Conservation (phyloP, 2,888 invertebrate species). For the Branchellion lobata region DNA sequence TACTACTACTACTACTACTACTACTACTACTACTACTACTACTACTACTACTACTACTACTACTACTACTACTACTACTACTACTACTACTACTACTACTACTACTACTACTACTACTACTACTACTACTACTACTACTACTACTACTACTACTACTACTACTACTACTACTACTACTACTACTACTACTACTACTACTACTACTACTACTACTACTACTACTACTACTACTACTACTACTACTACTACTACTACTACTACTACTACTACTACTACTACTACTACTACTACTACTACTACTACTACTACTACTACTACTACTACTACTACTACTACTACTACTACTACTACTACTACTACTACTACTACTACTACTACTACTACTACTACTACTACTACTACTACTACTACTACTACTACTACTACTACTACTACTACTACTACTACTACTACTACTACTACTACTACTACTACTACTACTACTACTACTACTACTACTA, state of each 20-base stretch:
- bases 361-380: slow-evolving; percentile 21
- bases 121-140: slow-evolving; percentile 21
- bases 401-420: slow-evolving; percentile 35
- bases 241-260: slow-evolving; percentile 21
- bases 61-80: slow-evolving; percentile 21
- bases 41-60: slow-evolving; percentile 22
- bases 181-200: slow-evolving; percentile 21
- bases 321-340: slow-evolving; percentile 22
- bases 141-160: slow-evolving; percentile 22
- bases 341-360: slow-evolving; percentile 22
- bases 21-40: slow-evolving; percentile 22
- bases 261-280: slow-evolving; percentile 22
- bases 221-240: slow-evolving; percentile 22
- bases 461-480: slow-evolving; percentile 38
- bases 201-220: slow-evolving; percentile 22
- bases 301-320: slow-evolving; percentile 21
- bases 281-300: slow-evolving; percentile 22
- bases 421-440: slow-evolving; percentile 38
- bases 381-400: slow-evolving; percentile 22
- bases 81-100: slow-evolving; percentile 22
- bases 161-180: slow-evolving; percentile 22
- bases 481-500: slow-evolving; percentile 38
- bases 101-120: slow-evolving; percentile 22
- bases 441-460: slow-evolving; percentile 38
- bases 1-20: slow-evolving; percentile 21